phyloP scores from a whole-genome alignment of 1,140 invertebrate species.

The Diprion similis region DNA sequence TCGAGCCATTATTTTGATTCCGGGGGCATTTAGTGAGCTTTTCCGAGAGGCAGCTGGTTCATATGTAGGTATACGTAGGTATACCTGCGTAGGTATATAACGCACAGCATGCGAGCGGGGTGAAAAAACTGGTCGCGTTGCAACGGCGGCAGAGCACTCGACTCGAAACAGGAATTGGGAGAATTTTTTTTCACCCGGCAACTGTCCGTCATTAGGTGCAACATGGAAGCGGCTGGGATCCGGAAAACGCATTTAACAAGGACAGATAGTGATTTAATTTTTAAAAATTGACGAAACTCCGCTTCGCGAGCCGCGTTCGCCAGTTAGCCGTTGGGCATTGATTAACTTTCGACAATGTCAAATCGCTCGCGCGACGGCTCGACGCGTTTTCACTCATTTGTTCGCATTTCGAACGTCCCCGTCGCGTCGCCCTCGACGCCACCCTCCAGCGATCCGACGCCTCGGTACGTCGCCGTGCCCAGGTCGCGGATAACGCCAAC shows the following conservation, averaged over 20 bases:
- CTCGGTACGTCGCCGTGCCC: slow-evolving; percentile 34
- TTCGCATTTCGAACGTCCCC: slow-evolving; percentile 25
- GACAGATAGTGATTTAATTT: slow-evolving; percentile 64
- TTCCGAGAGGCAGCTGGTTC: slow-evolving; percentile 36
- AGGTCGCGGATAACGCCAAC: slow-evolving; percentile 53
- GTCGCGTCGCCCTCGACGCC: slow-evolving; percentile 6
- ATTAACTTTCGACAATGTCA: slow-evolving; percentile 64
- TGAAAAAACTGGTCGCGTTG: slow-evolving; percentile 34
- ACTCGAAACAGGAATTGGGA: slow-evolving; percentile 19
- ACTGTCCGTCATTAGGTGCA: slow-evolving; percentile 62
- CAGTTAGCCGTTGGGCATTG: slow-evolving; percentile 45
- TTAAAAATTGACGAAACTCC: slow-evolving; percentile 62
- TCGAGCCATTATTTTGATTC: slow-evolving; percentile 56
- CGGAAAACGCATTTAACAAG: slow-evolving; percentile 61
- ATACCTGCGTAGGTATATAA: neutral
- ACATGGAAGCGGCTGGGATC: slow-evolving; percentile 43
- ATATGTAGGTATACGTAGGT: neutral
- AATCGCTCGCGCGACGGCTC: slow-evolving; percentile 44
- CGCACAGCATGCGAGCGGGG: slow-evolving; percentile 10
- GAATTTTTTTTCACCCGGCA: slow-evolving; percentile 52
- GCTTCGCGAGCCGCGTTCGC: slow-evolving; percentile 27
- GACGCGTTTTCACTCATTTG: slow-evolving; percentile 54
- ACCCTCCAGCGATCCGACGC: slow-evolving; percentile 8
- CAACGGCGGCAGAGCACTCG: slow-evolving; percentile 33
- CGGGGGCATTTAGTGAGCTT: slow-evolving; percentile 41